Evolutionary conservation across 2,888 invertebrate genomes (phyloP), one percentile per base, ranked within the genome.

Genomic region (Cheilosia urbana): DNA sequence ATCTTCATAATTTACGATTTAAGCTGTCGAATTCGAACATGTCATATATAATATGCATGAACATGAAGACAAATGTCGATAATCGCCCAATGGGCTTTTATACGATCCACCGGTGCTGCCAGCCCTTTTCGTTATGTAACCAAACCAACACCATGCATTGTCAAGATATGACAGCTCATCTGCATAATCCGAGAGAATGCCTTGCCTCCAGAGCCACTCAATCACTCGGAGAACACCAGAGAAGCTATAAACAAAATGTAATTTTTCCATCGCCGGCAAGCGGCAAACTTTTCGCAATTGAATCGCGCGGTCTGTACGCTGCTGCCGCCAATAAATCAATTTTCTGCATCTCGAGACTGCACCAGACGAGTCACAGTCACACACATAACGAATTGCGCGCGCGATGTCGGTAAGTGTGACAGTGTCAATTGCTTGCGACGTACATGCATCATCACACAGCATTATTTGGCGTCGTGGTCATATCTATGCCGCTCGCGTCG

Each of bases 261-360:
- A 62, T 77, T 71, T 68, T 62, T 62, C 45, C 60, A 51, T n/a
- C 17, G 19, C 40, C 49, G 45, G 42, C 27, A 49, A 72, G 68
- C 82, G 77, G 71, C 72, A 82, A 37, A 55, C 37, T 77, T 77
- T 82, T 72, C 72, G 77, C 77, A 77, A 72, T 72, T 78, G 66
- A 76, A 68, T 76, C 19, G 76, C 76, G 76, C 60, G 71, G 60
- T 72, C 65, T 72, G 77, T 77, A 30, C 30, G 30, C 30, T 30
- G 30, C 69, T 49, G 76, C 65, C 58, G 77, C 47, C 72, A 66
- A 66, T 82, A 77, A 82, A 82, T 82, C 82, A 82, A 60, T 65
- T 62, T 60, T 37, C 47, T 15, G 57, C 55, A 63, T 57, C 81
- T 75, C 66, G 30, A 81, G 68, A 68, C 73, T 66, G 66, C 53